A percentile compares a stretch with the other conserved stretches of the same genome.
phyloP scores from a whole-genome alignment of 2,888 invertebrate genomes.

The Limnephilus rhombicus region DNA sequence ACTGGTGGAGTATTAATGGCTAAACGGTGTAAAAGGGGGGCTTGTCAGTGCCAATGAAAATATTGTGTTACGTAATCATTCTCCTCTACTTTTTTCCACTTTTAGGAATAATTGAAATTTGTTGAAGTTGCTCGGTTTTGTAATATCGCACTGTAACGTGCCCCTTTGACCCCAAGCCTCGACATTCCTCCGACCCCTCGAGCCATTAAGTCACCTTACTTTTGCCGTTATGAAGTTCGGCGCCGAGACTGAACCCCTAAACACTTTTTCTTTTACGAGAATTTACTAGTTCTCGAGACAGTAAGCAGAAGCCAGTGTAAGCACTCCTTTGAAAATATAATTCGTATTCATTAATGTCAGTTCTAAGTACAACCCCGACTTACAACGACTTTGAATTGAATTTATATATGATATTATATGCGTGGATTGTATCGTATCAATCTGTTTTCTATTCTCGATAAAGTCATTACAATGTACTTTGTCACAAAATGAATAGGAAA shows the following conservation, averaged over 20 bases:
- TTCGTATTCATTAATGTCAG: slow-evolving; percentile 32
- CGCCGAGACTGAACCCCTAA: neutral
- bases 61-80: slow-evolving; percentile 39
- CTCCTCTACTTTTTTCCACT: neutral
- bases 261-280: slow-evolving; percentile 26
- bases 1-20: slow-evolving; percentile 26
- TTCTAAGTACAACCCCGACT: neutral
- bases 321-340: slow-evolving; percentile 9
- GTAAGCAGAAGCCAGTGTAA: neutral
- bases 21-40: slow-evolving; percentile 43
- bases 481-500: slow-evolving; percentile 5
- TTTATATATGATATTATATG: neutral
- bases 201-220: slow-evolving; percentile 30
- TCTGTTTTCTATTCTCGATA: neutral
- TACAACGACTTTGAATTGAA: neutral
- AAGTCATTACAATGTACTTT: neutral
- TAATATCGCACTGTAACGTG: slow-evolving; percentile 25
- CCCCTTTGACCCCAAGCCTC: slow-evolving; percentile 31
- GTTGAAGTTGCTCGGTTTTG: slow-evolving; percentile 21
- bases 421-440: neutral
- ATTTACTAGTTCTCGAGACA: slow-evolving; percentile 22
- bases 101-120: slow-evolving; percentile 46
- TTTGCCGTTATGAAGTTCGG: slow-evolving; percentile 33
- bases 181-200: slow-evolving; percentile 3
- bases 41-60: slow-evolving; percentile 40